Conservation (phyloP, 2,113 vertebrate species). For the Plecotus auritus region DNA sequence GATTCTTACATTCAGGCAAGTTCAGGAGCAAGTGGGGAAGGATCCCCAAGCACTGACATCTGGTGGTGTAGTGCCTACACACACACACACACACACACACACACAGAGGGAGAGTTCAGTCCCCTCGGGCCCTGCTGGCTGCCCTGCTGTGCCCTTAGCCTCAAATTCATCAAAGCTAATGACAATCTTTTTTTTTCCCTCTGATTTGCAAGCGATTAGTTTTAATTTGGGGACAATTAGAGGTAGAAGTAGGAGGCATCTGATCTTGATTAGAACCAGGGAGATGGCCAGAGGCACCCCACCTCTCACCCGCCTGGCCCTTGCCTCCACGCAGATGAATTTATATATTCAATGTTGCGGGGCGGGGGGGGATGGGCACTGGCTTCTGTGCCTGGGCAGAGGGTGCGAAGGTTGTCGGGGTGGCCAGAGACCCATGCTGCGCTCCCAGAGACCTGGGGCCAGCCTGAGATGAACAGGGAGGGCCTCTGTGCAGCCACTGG, state of each 20-base stretch:
- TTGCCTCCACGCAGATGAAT: background rate
- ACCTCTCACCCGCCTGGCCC: background rate
- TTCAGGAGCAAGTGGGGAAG: background rate
- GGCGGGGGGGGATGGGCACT: background rate
- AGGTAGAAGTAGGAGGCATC: constrained; percentile 64
- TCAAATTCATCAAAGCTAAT: constrained; percentile 63
- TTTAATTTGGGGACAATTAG: constrained; percentile 75
- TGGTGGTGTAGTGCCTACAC: background rate
- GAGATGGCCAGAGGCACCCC: background rate
- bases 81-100: too few relatives aligned
- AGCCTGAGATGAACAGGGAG: background rate
- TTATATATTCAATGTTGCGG: background rate
- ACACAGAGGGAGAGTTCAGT: background rate
- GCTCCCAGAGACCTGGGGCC: background rate
- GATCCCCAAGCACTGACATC: background rate
- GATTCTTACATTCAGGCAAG: background rate
- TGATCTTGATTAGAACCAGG: constrained; percentile 67
- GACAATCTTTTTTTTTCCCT: constrained; percentile 28
- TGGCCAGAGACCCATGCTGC: background rate
- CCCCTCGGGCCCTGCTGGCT: background rate
- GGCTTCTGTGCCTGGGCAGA: background rate
- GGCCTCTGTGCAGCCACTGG: background rate
- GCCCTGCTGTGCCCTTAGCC: background rate
- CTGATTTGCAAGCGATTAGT: constrained; percentile 67
- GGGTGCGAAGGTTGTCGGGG: background rate